Evolutionary conservation across 2,888 invertebrate genomes (phyloP), one percentile per base, ranked within the genome.

Genomic region (Caenorhabditis imperialis): DNA sequence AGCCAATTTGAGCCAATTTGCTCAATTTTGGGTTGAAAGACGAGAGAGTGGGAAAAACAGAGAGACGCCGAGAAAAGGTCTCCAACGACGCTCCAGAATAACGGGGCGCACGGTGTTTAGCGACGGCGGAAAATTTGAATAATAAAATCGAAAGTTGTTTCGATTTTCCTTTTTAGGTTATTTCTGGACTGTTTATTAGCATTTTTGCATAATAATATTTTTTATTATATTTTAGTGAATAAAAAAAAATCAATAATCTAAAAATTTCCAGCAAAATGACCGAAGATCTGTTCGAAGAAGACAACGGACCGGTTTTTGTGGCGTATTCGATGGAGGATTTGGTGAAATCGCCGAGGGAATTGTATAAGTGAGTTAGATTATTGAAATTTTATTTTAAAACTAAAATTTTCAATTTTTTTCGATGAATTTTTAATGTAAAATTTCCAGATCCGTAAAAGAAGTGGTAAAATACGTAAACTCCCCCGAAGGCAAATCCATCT

Each of bases 391-490:
- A n/a, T n/a, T n/a, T n/a, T 25, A 30, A 12, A 7, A n/a, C 5
- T 5, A 38, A 54, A 23, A 42, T 48, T 18, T n/a, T 45, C 37
- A 18, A 35, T 23, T 35, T 44, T 50, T 33, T 16, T 0, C 10
- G 3, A 8, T 50, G n/a, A 14, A 20, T n/a, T n/a, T 4, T 10
- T 22, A 6, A 35, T 12, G 14, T 23, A 23, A 12, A 25, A n/a
- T 42, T n/a, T 81, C 67, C 57, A 63, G 58, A 40, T 62, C 63
- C 0, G 55, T 79, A 3, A 79, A 74, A 57, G 82, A 82, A 1
- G 82, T 80, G 10, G 38, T 75, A 20, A 80, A 82, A 37, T 80
- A 77, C 44, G 80, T 78, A 3, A 82, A 75, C 30, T 80, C 82
- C 18, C 76, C 82, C 2, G 82, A 80, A 58, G 75, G 70, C 8